Evolutionary conservation across 2,797 vertebrate species (phyloP).

Genomic region (Chaetodon trifasciatus): DNA sequence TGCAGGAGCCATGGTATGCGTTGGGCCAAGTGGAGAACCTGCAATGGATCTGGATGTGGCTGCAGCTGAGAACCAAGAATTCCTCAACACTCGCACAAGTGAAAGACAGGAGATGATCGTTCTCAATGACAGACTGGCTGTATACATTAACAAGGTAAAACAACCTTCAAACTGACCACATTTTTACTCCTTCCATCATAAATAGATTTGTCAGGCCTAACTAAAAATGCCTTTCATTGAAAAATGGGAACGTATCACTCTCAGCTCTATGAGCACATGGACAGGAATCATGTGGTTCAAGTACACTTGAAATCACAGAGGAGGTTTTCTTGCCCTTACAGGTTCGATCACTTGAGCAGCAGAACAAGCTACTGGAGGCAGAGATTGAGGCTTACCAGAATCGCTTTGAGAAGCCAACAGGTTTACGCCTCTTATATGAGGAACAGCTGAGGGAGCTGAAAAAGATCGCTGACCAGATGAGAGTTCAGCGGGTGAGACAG

Average conservation of each 20-base stretch:
- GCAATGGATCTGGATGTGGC: constrained; percentile 81
- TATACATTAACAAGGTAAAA: constrained; percentile 83
- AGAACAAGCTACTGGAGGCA: constrained; percentile 79
- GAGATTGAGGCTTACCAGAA: constrained; percentile 78
- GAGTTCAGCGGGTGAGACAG: constrained; percentile 75
- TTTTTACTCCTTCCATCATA: background rate
- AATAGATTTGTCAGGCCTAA: constrained; percentile 21
- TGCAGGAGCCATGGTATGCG: constrained; percentile 72
- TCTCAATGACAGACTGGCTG: constrained; percentile 86
- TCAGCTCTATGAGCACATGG: constrained; percentile 37
- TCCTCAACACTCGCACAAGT: constrained; percentile 76
- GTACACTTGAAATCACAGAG: background rate
- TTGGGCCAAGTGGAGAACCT: constrained; percentile 70
- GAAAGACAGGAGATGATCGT: constrained; percentile 83
- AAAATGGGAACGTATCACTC: constrained; percentile 32
- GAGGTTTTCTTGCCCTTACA: constrained; percentile 49
- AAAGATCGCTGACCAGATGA: constrained; percentile 83
- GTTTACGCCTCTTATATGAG: constrained; percentile 79
- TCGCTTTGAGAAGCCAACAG: constrained; percentile 75
- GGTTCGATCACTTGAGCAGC: constrained; percentile 84
- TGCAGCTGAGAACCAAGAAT: constrained; percentile 82
- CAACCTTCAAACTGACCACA: background rate
- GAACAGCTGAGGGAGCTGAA: constrained; percentile 82
- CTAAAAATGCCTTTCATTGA: background rate
- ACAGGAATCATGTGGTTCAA: constrained; percentile 18